Percentiles rank a stretch among this genome's conserved stretches.
Evolutionary conservation across 1,140 invertebrate species (phyloP).

Genomic region (Sogatella furcifera): DNA sequence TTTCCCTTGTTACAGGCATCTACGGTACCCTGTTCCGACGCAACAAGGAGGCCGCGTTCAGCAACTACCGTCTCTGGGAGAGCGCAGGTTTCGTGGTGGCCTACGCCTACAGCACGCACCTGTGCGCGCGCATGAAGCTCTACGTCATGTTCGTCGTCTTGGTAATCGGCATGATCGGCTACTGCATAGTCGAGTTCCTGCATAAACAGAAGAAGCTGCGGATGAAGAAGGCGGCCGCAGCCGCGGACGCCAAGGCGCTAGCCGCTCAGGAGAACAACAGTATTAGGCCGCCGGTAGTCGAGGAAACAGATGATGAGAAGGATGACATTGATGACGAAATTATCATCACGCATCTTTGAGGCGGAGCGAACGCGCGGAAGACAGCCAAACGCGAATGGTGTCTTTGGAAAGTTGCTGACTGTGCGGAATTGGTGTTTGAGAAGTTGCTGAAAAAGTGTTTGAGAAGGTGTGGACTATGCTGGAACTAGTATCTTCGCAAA

Average conservation of each 20-base stretch:
- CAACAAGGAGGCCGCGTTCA: conserved; percentile 92
- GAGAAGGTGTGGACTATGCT: no score
- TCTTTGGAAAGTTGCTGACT: no score
- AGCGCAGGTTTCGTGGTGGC: conserved; percentile 85
- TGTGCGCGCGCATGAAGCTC: conserved; percentile 82
- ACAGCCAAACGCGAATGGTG: no score
- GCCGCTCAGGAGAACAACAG: conserved; percentile 37
- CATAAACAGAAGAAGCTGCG: conserved; percentile 58
- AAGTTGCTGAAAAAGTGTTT: no score
- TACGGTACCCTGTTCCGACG: conserved; percentile 85
- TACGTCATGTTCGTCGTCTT: conserved; percentile 77
- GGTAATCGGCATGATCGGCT: conserved; percentile 65
- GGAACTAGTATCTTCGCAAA: no score
- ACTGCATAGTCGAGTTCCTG: conserved; percentile 69
- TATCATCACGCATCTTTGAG: conserved; percentile 67
- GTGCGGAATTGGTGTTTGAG: no score
- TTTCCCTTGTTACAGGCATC: conserved; percentile 61
- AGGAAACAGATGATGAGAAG: conserved; percentile 70
- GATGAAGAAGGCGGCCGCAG: conserved; percentile 54
- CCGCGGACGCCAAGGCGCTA: conserved; percentile 49
- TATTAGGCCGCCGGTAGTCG: conserved; percentile 33
- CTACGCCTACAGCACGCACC: conserved; percentile 75
- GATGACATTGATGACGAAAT: conserved; percentile 78
- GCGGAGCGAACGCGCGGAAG: neutral
- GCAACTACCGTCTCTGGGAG: conserved; percentile 92